phyloP scores from a whole-genome alignment of 2,113 vertebrate genomes.

The Setophaga coronata region DNA sequence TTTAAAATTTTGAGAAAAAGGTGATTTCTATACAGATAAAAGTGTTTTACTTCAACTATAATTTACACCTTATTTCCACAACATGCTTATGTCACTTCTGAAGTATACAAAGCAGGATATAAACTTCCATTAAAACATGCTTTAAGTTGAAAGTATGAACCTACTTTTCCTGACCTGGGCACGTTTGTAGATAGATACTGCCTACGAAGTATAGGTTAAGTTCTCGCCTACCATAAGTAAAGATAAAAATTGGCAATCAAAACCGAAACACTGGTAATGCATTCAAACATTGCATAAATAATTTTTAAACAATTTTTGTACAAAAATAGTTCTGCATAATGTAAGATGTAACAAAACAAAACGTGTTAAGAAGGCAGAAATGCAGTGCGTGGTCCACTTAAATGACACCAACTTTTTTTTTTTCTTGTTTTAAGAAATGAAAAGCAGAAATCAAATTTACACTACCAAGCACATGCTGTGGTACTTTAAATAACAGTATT shows the following conservation, averaged over 20 bases:
- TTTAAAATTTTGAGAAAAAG: conserved; percentile 71
- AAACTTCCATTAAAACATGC: conserved; percentile 78
- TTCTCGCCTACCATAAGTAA: conserved; percentile 75
- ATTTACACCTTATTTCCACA: conserved; percentile 75
- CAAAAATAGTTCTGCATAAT: conserved; percentile 97
- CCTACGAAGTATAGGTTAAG: conserved; percentile 71
- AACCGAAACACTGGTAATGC: conserved; percentile 84
- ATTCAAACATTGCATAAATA: conserved; percentile 91
- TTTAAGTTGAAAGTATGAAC: conserved; percentile 72
- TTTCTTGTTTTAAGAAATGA: conserved; percentile 61
- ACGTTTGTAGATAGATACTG: conserved; percentile 72
- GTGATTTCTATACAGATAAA: conserved; percentile 72
- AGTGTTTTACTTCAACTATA: conserved; percentile 70
- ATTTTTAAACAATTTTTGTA: conserved; percentile 93
- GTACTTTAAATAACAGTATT: conserved; percentile 64
- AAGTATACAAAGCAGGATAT: conserved; percentile 73
- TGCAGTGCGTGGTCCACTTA: conserved; percentile 75
- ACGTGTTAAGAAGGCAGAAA: conserved; percentile 80
- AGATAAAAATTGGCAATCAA: conserved; percentile 78
- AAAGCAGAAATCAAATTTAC: conserved; percentile 71
- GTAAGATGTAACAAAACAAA: conserved; percentile 88
- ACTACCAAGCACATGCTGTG: conserved; percentile 70
- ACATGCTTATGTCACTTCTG: conserved; percentile 76
- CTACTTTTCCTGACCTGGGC: conserved; percentile 68
- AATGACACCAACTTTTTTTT: conserved; percentile 57